Evolutionary conservation across 37 sponge, comb jelly and placozoan species (phyloP).

Genomic region (Beroe ovata): DNA sequence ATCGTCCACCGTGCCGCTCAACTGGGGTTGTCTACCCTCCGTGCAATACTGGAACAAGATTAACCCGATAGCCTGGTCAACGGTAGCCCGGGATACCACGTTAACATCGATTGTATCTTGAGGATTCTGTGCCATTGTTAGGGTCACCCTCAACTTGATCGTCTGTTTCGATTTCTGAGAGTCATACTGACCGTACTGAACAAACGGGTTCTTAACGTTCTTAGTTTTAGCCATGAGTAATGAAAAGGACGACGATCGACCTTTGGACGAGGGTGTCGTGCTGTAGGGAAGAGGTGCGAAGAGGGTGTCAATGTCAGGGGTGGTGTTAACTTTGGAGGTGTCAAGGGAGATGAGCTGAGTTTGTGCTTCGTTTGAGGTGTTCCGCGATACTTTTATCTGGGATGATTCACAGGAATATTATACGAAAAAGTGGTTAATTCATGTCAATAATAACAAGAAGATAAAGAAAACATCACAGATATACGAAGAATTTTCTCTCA

Average conservation of each 20-base stretch:
- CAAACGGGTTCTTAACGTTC: slow-evolving; percentile 53
- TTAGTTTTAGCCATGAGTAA: slow-evolving; percentile 62
- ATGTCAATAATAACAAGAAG: no score
- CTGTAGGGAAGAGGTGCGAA: slow-evolving; percentile 41
- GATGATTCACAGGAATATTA: neutral
- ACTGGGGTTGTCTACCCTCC: slow-evolving; percentile 28
- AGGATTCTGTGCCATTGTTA: slow-evolving; percentile 39
- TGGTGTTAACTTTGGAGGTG: slow-evolving; percentile 1
- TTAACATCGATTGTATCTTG: slow-evolving; percentile 18
- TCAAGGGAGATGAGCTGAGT: slow-evolving; percentile 47
- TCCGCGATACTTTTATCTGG: slow-evolving; percentile 18
- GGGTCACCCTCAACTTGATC: neutral
- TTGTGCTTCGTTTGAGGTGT: neutral
- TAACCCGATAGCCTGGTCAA: slow-evolving; percentile 42
- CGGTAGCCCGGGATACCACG: slow-evolving; percentile 36
- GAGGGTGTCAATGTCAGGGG: neutral
- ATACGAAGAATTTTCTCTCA: no score
- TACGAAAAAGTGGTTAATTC: no score
- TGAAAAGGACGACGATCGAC: slow-evolving; percentile 34
- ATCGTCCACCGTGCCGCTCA: slow-evolving; percentile 45
- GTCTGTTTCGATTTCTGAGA: slow-evolving; percentile 36
- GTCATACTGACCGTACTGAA: slow-evolving; percentile 40
- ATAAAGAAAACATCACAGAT: no score
- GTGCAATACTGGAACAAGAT: slow-evolving; percentile 58
- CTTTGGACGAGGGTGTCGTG: slow-evolving; percentile 46